These are phyloP conservation scores for Notothenia coriiceps DNA, from an alignment of 2,113 vertebrate species.

Conservation along the genomic window DNA sequence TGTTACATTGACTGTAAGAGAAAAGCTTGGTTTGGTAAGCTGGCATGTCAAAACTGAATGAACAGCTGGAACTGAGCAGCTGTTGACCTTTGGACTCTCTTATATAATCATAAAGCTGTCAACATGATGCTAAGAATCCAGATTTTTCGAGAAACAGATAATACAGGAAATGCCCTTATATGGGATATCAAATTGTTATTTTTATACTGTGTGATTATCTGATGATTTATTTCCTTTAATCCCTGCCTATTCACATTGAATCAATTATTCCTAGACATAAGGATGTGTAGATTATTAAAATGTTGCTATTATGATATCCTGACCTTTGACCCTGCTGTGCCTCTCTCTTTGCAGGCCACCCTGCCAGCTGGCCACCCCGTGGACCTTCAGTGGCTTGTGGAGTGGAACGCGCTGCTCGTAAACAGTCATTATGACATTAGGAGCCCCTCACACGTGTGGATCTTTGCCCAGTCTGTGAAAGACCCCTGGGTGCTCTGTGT, in stretches of 20 bases:
- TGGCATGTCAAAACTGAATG: slow-evolving; percentile 24
- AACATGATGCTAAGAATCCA: not conserved
- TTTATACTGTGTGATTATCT: slow-evolving; percentile 1
- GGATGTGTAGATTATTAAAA: not conserved
- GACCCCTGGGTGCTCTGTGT: slow-evolving; percentile 98
- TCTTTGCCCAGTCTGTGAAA: slow-evolving; percentile 96
- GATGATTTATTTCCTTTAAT: not conserved
- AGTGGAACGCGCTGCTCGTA: slow-evolving; percentile 93
- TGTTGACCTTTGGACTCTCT: slow-evolving; percentile 20
- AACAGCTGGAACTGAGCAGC: slow-evolving; percentile 40
- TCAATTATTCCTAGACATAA: not conserved
- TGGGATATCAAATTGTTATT: not conserved
- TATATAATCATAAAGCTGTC: slow-evolving; percentile 28
- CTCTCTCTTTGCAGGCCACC: slow-evolving; percentile 78
- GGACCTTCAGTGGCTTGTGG: slow-evolving; percentile 96
- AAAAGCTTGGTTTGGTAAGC: slow-evolving; percentile 4
- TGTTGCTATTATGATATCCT: slow-evolving; percentile 1
- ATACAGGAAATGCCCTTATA: not conserved
- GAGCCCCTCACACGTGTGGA: slow-evolving; percentile 98
- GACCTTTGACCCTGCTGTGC: slow-evolving; percentile 33
- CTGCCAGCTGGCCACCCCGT: slow-evolving; percentile 90
- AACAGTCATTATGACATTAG: slow-evolving; percentile 96
- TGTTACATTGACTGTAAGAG: not conserved
- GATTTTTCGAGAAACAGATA: slow-evolving; percentile 17
- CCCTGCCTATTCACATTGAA: not conserved